These are phyloP conservation scores for Colletes gigas DNA, from an alignment of 1,140 invertebrate genomes.

Conservation along the genomic window DNA sequence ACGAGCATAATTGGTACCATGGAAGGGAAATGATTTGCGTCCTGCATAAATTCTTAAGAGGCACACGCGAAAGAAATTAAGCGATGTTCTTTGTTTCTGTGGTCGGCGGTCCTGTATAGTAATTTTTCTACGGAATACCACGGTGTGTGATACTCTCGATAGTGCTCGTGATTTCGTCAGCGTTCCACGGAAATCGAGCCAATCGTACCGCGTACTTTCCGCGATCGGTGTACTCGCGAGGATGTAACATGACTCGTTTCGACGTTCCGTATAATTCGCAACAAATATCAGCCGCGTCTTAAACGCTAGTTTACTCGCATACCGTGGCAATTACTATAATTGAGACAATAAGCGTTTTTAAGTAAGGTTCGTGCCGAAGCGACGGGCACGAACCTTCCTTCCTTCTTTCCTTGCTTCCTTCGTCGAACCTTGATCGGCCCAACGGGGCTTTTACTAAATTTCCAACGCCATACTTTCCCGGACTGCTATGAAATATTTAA, in stretches of 20 bases:
- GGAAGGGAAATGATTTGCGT: too few species aligned
- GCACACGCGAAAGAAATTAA: too few species aligned
- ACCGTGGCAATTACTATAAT: conserved; percentile 71
- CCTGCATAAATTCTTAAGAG: too few species aligned
- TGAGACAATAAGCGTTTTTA: conserved; percentile 61
- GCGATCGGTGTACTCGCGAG: conserved; percentile 43
- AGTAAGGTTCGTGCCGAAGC: conserved; percentile 59
- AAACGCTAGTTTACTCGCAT: conserved; percentile 73
- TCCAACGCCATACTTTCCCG: background rate
- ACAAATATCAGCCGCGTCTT: conserved; percentile 67
- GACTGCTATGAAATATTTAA: too few species aligned
- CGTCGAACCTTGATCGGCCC: background rate
- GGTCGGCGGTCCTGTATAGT: too few species aligned
- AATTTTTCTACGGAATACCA: too few species aligned
- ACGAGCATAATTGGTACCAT: too few species aligned
- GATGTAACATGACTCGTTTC: conserved; percentile 66
- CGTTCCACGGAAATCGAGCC: conserved; percentile 14
- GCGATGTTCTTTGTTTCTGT: too few species aligned
- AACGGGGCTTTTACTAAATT: too few species aligned
- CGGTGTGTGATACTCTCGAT: too few species aligned
- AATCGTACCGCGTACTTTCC: conserved; percentile 53
- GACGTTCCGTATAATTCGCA: conserved; percentile 67
- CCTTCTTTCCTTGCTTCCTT: background rate
- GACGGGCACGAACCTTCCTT: background rate
- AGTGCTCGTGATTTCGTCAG: too few species aligned